These are phyloP conservation scores for Calameuta filiformis DNA, from an alignment of 2,888 invertebrate genomes.

Conservation along the genomic window DNA sequence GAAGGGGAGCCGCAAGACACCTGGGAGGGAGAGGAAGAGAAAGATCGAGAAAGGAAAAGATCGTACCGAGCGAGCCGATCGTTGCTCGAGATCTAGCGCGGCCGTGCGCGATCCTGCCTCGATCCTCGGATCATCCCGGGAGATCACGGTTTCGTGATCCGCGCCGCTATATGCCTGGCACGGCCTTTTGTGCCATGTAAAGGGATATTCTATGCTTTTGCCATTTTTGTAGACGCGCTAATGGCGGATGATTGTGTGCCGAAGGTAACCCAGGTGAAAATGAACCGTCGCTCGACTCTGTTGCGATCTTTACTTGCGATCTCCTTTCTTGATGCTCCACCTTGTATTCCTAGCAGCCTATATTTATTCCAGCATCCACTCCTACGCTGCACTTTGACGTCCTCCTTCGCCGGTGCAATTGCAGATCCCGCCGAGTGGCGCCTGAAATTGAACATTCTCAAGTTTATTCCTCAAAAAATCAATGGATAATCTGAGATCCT, in stretches of 20 bases:
- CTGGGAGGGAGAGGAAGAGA: constrained; percentile 24
- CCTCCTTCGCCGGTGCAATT: background rate
- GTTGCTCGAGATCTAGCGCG: constrained; percentile 54
- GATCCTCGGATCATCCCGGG: constrained; percentile 43
- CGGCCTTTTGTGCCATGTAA: constrained; percentile 35
- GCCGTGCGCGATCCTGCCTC: constrained; percentile 16
- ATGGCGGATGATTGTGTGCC: constrained; percentile 53
- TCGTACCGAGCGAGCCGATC: constrained; percentile 38
- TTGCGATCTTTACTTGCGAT: constrained; percentile 10
- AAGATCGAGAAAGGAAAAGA: constrained; percentile 43
- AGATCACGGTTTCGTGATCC: constrained; percentile 45
- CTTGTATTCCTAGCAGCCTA: background rate
- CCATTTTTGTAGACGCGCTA: constrained; percentile 49
- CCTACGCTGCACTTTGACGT: background rate
- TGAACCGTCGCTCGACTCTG: constrained; percentile 33
- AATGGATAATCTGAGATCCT: background rate
- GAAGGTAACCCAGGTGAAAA: constrained; percentile 49
- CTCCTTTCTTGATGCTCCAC: constrained; percentile 6
- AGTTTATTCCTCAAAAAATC: background rate
- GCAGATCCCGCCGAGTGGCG: background rate
- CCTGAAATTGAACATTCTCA: background rate
- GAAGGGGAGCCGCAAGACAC: constrained; percentile 1
- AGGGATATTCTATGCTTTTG: constrained; percentile 46
- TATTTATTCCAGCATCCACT: background rate
- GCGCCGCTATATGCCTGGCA: constrained; percentile 36